Percentiles rank a stretch among this genome's conserved stretches.
These are phyloP conservation scores for Calyptommatus sinebrachiatus DNA, from an alignment of 2,113 vertebrate species.

Conservation along the genomic window DNA sequence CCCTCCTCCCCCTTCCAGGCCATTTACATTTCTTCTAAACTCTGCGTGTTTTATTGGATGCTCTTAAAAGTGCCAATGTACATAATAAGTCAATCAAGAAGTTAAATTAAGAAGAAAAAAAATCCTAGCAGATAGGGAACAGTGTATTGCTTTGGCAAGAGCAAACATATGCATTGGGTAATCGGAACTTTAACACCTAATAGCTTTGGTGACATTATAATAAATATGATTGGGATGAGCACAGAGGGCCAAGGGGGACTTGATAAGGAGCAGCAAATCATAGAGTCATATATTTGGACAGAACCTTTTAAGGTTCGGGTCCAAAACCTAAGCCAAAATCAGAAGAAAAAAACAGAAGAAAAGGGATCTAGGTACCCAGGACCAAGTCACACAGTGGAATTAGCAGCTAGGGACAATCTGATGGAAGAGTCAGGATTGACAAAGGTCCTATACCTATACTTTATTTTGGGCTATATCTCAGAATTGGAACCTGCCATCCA, in stretches of 20 bases:
- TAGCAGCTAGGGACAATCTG: no score
- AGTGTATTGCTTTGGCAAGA: slow-evolving; percentile 50
- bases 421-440: no score
- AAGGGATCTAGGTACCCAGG: no score
- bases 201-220: slow-evolving; percentile 43
- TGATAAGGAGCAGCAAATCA: background rate
- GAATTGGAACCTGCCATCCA: no score
- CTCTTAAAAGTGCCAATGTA: slow-evolving; percentile 76
- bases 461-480: no score
- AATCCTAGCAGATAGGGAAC: slow-evolving; percentile 7
- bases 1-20: slow-evolving; percentile 68
- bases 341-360: no score
- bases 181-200: slow-evolving; percentile 49
- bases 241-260: background rate
- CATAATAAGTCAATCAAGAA: slow-evolving; percentile 77
- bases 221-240: slow-evolving; percentile 52
- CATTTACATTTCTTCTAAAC: slow-evolving; percentile 81
- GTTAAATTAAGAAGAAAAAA: slow-evolving; percentile 77
- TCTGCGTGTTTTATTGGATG: slow-evolving; percentile 75
- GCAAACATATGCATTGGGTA: slow-evolving; percentile 51
- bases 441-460: no score
- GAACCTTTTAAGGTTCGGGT: no score
- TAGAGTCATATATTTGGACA: no score
- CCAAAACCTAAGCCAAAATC: no score
- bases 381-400: no score